Conservation (phyloP, 2,113 vertebrate genomes). For the Ammodramus savannarum region DNA sequence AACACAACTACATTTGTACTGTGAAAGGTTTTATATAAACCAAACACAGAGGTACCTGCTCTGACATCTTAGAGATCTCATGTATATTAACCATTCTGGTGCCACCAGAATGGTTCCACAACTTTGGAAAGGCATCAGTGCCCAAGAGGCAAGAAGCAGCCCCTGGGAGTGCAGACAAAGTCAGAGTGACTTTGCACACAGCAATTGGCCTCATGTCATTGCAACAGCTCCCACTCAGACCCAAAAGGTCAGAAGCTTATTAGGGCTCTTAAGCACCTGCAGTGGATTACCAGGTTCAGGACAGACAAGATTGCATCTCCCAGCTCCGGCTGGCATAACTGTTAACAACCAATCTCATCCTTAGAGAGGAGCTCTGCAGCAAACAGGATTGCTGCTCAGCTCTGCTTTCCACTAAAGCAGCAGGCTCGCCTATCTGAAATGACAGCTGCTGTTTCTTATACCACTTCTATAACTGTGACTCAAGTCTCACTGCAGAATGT, state of each 20-base stretch:
- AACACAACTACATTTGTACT: not conserved
- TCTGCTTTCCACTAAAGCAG: not conserved
- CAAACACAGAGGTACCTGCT: not conserved
- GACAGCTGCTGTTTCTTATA: not conserved
- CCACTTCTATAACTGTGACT: not conserved
- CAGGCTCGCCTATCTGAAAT: not conserved
- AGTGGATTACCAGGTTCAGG: not conserved
- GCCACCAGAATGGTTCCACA: not conserved
- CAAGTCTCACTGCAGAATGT: not conserved
- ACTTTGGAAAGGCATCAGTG: not conserved
- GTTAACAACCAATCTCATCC: not conserved
- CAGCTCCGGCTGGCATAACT: not conserved
- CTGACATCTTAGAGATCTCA: not conserved
- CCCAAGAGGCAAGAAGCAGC: not conserved
- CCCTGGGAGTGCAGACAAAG: not conserved
- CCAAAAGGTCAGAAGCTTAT: conserved; percentile 10
- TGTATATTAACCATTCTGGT: not conserved
- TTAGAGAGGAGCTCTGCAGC: not conserved
- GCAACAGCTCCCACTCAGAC: not conserved
- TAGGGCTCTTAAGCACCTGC: not conserved
- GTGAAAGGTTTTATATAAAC: not conserved
- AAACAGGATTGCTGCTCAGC: not conserved
- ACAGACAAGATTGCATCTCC: not conserved
- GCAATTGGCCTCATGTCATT: not conserved
- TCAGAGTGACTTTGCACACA: not conserved